Evolutionary conservation across 1,140 invertebrate species (phyloP), one percentile per base, ranked within the genome.

Genomic region (Drosophila fuyamai): DNA sequence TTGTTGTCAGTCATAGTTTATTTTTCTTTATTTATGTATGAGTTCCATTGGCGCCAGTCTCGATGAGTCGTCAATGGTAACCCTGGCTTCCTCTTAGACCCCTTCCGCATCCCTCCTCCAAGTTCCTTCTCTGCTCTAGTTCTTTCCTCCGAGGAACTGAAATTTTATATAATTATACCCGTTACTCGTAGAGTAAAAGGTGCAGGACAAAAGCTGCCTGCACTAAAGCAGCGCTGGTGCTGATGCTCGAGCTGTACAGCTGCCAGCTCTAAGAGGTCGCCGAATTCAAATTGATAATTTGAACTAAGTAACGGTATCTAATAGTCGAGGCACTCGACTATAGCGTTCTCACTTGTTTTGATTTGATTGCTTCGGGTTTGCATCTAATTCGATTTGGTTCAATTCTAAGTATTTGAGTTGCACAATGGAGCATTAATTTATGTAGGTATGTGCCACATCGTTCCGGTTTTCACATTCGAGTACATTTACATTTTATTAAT

Each of bases 31-130:
- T 23, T 44, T 51, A 36, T 68, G 36, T 44, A 14, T 41, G 73
- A 71, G 38, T 84, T 86, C 75, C 43, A 67, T 51, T 88, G 83
- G 83, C 83, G 83, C 76, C 83, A 86, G 75, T 54, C 63, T 36
- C 48, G 54, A 18, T 23, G 27, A 50, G 16, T 23, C 29, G 63
- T 67, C 63, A 47, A 13, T 32, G 40, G 54, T 44, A 56, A 83
- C 65, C 81, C 78, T 70, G 75, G 60, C 32, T 53, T 50, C 48
- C 48, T 35, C 13, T 1, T 8, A 23, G 36, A 14, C 16, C 16
- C 62, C 56, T 29, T 27, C n/a, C 29, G 29, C 27, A 12, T 54
- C 2, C 38, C 29, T 23, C 10, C 41, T 14, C 12, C 41, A 51
- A 51, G n/a, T 63, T 78, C 58, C 50, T 14, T 48, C 16, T 41